Base-by-base conservation (phyloP, 2,797 vertebrate genomes). In the Darevskia nairensis region DNA sequence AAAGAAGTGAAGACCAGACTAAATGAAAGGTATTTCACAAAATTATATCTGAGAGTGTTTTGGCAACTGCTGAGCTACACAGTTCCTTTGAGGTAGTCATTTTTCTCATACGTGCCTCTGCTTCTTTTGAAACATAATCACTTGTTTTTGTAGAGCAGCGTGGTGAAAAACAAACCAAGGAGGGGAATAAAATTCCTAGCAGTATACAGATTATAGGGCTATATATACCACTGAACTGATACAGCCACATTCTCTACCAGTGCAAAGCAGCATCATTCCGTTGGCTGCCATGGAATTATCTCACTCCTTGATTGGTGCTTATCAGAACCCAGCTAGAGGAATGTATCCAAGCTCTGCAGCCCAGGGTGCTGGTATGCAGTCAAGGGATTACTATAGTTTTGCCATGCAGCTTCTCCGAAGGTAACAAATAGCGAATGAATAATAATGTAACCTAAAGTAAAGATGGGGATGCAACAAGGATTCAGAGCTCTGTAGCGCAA, bases 291-390 rank as follows among this genome's bases (percentile, higher is more conserved):
- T 39, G 88, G 76, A 77, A n/a, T 85, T 89, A 29, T 74, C 41
- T 72, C 83, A 66, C 91, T 91, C 82, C 55, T 87, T 44, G 59
- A 32, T 17, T 76, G 39, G 69, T 8, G 13, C 83, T 76, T 92
- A 80, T 91, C 88, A 82, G 76, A 82, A 44, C 17, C 84, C 66
- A 74, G 15, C 59, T 81, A 35, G 85, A 86, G 81, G 88, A 80
- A 74, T n/a, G 85, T 93, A 89, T 90, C 8, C 27, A 92, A 91
- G 23, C 77, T 59, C 91, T 88, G 41, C n/a, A 61, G 35, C 90
- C 59, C 81, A 81, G 66, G 8, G 50, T 64, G 44, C 68, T 85
- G 74, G 80, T 21, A 29, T 83, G 77, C 32, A 86, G 82, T 77
- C 76, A 15, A 11, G 29, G 85, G 77, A 86, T 88, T 90, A 91